A percentile compares a stretch with the other conserved stretches of the same genome.
Evolutionary conservation across 2,797 vertebrate species (phyloP).

Genomic region (Carcharodon carcharias): DNA sequence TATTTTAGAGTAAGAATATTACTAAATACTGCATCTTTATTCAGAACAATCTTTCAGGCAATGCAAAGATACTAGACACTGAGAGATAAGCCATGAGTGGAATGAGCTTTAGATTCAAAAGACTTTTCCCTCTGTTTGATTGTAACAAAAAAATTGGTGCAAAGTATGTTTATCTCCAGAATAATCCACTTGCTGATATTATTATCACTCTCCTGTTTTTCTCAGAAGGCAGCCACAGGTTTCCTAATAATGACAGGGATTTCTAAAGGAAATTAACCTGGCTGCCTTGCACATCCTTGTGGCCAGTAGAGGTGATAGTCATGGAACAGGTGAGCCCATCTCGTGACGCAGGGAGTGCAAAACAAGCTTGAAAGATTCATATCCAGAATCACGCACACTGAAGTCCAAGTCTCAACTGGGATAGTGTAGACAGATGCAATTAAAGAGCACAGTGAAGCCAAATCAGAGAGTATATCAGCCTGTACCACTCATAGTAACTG

Average conservation of each 20-base stretch:
- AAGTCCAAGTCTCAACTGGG: not conserved
- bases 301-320: not conserved
- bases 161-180: not conserved
- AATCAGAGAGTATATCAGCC: not conserved
- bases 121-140: not conserved
- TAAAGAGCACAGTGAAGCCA: not conserved
- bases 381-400: not conserved
- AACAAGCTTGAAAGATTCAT: not conserved
- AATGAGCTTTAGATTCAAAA: not conserved
- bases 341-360: not conserved
- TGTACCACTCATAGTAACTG: not conserved
- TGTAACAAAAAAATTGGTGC: not conserved
- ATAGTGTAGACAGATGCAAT: not conserved
- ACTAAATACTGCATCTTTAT: not conserved
- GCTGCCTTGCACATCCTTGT: not conserved
- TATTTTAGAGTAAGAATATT: not conserved
- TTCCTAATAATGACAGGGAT: not conserved
- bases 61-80: not conserved
- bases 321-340: not conserved
- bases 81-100: not conserved
- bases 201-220: not conserved
- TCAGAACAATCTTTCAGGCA: not conserved
- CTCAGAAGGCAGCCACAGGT: not conserved
- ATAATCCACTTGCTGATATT: not conserved
- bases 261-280: not conserved